Conservation (phyloP, 1,140 invertebrate genomes). For the Leptinotarsa texana region DNA sequence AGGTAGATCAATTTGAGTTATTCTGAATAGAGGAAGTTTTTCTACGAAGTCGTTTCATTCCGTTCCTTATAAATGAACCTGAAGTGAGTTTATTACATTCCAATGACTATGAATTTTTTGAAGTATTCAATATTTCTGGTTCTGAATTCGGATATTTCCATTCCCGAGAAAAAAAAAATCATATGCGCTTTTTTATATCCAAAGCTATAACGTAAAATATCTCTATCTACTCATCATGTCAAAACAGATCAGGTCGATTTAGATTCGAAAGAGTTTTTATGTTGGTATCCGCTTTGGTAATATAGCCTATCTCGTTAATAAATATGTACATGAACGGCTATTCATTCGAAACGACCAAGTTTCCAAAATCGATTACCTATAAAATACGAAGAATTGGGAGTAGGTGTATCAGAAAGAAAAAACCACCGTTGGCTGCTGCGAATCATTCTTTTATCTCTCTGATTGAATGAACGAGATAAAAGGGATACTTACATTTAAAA, state of each 20-base stretch:
- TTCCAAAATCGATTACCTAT: constrained; percentile 3
- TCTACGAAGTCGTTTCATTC: too few species aligned
- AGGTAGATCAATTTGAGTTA: too few species aligned
- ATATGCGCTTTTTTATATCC: too few species aligned
- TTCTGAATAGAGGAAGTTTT: too few species aligned
- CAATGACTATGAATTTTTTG: too few species aligned
- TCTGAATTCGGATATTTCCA: too few species aligned
- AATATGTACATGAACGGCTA: background rate
- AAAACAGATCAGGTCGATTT: background rate
- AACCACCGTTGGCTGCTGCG: background rate
- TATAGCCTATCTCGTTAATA: background rate
- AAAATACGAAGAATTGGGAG: background rate
- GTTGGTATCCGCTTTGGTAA: background rate
- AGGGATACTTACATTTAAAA: background rate
- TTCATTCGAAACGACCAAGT: background rate
- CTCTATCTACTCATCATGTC: too few species aligned
- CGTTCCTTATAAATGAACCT: too few species aligned
- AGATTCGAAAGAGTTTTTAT: constrained; percentile 2
- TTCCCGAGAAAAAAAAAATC: too few species aligned
- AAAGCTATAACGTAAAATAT: too few species aligned
- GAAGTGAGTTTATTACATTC: too few species aligned
- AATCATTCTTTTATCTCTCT: constrained; percentile 14
- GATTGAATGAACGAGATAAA: constrained; percentile 13
- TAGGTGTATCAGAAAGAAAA: constrained; percentile 4
- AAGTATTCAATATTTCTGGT: too few species aligned